Percentiles rank a stretch among this genome's conserved stretches.
These are phyloP conservation scores for Gracilinanus agilis DNA, from an alignment of 2,113 vertebrate genomes.

Conservation along the genomic window DNA sequence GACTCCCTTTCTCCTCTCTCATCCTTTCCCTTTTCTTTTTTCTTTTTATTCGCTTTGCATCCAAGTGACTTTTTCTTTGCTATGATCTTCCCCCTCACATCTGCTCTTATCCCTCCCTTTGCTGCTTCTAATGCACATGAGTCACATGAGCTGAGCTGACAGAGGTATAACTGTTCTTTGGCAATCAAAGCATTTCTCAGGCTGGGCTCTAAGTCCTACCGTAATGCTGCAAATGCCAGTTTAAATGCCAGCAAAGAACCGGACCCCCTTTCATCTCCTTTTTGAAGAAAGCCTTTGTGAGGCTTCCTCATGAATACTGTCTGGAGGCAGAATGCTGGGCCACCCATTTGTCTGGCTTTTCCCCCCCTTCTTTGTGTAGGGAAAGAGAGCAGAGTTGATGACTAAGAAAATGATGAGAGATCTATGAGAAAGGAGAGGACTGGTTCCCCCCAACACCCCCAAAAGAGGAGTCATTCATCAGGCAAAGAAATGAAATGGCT, in stretches of 20 bases:
- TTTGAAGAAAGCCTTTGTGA: conserved; percentile 79
- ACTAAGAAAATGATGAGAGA: conserved; percentile 20
- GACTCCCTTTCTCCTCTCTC: not conserved
- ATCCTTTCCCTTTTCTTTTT: conserved; percentile 30
- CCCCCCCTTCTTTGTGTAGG: not conserved
- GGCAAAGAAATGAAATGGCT: not conserved
- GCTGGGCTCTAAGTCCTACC: conserved; percentile 62
- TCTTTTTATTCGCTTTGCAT: conserved; percentile 55
- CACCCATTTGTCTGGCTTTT: conserved; percentile 62
- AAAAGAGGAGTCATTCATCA: no score
- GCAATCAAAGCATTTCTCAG: conserved; percentile 79
- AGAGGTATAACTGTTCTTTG: conserved; percentile 81
- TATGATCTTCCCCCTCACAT: conserved; percentile 67
- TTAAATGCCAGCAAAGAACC: conserved; percentile 64
- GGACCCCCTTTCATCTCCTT: conserved; percentile 64
- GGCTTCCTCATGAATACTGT: conserved; percentile 61
- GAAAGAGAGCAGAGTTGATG: not conserved
- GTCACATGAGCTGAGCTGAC: conserved; percentile 73
- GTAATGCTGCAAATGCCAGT: conserved; percentile 75
- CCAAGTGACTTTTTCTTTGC: conserved; percentile 67
- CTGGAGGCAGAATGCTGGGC: conserved; percentile 69
- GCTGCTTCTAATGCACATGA: conserved; percentile 14
- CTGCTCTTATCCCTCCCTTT: conserved; percentile 49
- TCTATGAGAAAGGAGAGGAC: not conserved
- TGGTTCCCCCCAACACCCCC: not conserved